Evolutionary conservation across 2,113 vertebrate genomes (phyloP).

Genomic region (Uria aalge): DNA sequence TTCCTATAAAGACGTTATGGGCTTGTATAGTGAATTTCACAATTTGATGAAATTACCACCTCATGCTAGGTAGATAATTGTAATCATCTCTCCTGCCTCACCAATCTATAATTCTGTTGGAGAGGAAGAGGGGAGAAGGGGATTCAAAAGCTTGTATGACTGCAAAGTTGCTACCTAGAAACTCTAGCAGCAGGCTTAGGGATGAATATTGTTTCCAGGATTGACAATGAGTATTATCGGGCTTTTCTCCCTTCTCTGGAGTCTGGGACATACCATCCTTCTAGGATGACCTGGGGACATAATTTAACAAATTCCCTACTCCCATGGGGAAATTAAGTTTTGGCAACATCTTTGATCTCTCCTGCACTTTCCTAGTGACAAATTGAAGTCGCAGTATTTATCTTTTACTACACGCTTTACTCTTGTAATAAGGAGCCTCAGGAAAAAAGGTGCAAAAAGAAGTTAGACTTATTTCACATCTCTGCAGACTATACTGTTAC

Average conservation of each 20-base stretch:
- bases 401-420: background rate
- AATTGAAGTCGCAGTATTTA: background rate
- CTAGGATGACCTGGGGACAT: background rate
- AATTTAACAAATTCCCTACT: background rate
- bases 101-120: background rate
- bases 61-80: background rate
- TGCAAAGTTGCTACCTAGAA: background rate
- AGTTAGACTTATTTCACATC: background rate
- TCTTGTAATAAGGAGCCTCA: background rate
- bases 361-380: background rate
- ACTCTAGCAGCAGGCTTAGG: background rate
- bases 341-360: background rate
- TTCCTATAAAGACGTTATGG: background rate
- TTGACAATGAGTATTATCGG: background rate
- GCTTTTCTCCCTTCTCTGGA: background rate
- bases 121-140: background rate
- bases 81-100: background rate
- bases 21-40: background rate
- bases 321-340: background rate
- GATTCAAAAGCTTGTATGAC: background rate
- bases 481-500: background rate
- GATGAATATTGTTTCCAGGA: background rate
- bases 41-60: background rate
- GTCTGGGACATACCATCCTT: background rate
- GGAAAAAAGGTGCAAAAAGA: background rate